Conservation (phyloP, 2,797 vertebrate species). For the Craterocephalus amniculus region DNA sequence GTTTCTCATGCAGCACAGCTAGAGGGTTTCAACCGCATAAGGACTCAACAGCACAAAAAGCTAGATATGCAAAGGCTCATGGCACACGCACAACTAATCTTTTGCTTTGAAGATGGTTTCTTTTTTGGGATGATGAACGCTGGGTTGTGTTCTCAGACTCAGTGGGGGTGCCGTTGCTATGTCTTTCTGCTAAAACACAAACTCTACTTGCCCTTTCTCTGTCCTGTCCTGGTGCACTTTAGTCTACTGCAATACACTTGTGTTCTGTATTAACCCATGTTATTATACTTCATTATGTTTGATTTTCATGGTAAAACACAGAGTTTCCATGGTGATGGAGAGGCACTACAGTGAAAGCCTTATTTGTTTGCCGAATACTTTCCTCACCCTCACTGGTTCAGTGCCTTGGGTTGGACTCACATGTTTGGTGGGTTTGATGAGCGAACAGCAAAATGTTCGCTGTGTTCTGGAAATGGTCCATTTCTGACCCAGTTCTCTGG, state of each 20-base stretch:
- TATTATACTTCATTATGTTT: slow-evolving; percentile 71
- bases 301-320: slow-evolving; percentile 71
- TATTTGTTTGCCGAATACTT: slow-evolving; percentile 69
- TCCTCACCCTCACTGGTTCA: slow-evolving; percentile 62
- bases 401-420: slow-evolving; percentile 61
- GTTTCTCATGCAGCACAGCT: slow-evolving; percentile 23
- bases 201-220: slow-evolving; percentile 24
- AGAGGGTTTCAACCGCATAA: slow-evolving; percentile 3
- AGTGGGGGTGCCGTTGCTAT: slow-evolving; percentile 23
- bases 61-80: neutral
- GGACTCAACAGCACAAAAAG: neutral
- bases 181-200: slow-evolving; percentile 26
- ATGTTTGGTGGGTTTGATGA: slow-evolving; percentile 68
- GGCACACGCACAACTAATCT: neutral
- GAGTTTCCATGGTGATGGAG: slow-evolving; percentile 69
- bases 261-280: slow-evolving; percentile 46
- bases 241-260: slow-evolving; percentile 40
- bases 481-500: slow-evolving; percentile 51
- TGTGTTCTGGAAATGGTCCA: slow-evolving; percentile 57
- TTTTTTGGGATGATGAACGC: neutral
- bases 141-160: neutral
- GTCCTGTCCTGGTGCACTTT: slow-evolving; percentile 28
- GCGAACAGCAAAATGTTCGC: slow-evolving; percentile 56
- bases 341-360: slow-evolving; percentile 64
- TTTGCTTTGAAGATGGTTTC: slow-evolving; percentile 1